Evolutionary conservation across 1,140 invertebrate genomes (phyloP).

Genomic region (Rhagoletis zephyria): DNA sequence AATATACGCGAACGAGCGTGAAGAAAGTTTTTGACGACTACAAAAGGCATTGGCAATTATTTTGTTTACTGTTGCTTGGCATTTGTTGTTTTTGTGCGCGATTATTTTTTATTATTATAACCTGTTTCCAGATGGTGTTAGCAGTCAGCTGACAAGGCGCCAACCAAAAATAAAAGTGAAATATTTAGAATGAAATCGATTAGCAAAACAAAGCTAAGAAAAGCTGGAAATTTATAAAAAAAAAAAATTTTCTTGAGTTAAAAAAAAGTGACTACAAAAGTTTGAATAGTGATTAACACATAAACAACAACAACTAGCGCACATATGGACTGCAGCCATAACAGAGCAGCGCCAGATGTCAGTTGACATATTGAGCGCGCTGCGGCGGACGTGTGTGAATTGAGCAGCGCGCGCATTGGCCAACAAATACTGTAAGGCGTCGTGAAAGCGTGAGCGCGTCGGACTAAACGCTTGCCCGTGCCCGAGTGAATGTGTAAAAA

Average conservation of each 20-base stretch:
- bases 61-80: not conserved
- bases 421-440: not conserved
- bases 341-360: not conserved
- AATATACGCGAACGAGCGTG: not conserved
- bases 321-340: conserved; percentile 12
- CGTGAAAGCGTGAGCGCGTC: not conserved
- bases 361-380: conserved; percentile 25
- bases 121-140: not conserved
- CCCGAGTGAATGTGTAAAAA: not conserved
- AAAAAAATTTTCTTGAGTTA: not conserved
- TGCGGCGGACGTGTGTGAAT: not conserved
- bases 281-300: not conserved
- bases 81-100: not conserved
- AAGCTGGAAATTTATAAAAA: not conserved
- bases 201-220: not conserved
- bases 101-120: not conserved
- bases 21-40: not conserved
- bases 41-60: not conserved
- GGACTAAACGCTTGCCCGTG: not conserved
- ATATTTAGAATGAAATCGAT: not conserved
- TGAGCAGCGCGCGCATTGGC: conserved; percentile 9
- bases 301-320: not conserved
- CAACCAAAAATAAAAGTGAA: not conserved
- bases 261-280: not conserved
- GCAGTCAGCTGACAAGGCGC: not conserved